Percentiles rank a stretch among this genome's conserved stretches.
Conservation (phyloP, 1,140 invertebrate species). For the Coenobita brevimanus region DNA sequence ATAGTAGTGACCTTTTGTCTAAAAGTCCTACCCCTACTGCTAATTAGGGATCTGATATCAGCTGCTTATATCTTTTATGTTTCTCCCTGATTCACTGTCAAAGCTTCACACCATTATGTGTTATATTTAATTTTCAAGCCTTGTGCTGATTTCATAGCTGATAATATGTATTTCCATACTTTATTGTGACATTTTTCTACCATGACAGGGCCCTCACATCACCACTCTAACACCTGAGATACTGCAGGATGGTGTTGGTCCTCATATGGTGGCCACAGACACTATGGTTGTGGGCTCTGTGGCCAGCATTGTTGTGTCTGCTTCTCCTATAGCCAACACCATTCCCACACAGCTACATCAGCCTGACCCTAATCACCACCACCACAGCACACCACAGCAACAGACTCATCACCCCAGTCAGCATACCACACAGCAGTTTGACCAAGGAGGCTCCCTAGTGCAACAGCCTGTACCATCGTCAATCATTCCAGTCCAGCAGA, state of each 20-base stretch:
- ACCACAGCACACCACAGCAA: not conserved
- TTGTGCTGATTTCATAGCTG: too few species aligned
- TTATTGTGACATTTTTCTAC: not conserved
- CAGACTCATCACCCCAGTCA: not conserved
- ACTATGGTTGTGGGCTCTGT: slow-evolving; percentile 50
- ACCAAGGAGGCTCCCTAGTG: slow-evolving; percentile 13
- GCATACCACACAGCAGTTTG: slow-evolving; percentile 23
- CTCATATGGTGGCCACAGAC: slow-evolving; percentile 31
- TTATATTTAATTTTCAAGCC: too few species aligned
- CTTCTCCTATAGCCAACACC: slow-evolving; percentile 12
- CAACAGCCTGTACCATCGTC: slow-evolving; percentile 24
- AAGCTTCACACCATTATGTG: too few species aligned
- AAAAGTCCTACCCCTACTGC: too few species aligned
- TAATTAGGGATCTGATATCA: too few species aligned
- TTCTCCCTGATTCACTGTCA: too few species aligned
- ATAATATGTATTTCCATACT: too few species aligned
- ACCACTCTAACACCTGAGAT: slow-evolving; percentile 51
- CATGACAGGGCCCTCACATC: slow-evolving; percentile 49
- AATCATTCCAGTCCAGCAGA: slow-evolving; percentile 52
- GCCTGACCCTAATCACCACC: not conserved
- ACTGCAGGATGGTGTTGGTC: slow-evolving; percentile 23
- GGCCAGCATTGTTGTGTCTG: slow-evolving; percentile 38
- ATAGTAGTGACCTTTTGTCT: too few species aligned
- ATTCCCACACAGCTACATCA: slow-evolving; percentile 34
- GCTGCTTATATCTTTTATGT: too few species aligned